Evolutionary conservation across 2,888 invertebrate species (phyloP), one percentile per base, ranked within the genome.

Genomic region (Dromius quadrimaculatus): DNA sequence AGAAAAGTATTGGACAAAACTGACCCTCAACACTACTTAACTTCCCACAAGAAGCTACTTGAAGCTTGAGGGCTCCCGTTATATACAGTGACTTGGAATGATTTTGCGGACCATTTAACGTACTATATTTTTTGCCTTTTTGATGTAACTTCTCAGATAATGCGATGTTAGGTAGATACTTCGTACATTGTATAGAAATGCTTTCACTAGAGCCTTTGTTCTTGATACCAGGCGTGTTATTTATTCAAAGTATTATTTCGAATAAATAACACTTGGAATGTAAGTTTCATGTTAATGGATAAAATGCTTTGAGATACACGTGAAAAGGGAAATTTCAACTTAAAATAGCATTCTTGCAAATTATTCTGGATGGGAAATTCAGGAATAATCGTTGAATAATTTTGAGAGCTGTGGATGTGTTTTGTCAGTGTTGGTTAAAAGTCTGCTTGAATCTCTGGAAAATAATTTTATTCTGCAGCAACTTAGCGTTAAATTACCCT

Each of bases 121-220:
- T 23, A 62, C 62, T 62, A 41, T 62, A 62, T 62, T 62, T 41
- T 62, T 62, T 62, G 43, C 43, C 62, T 22, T 41, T 32, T 61
- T 62, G 62, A 62, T 62, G 62, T 43, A 61, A 61, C 61, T 11
- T 61, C 17, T 2, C 32, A 20, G 50, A 28, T 23, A 28, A 28
- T 28, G 22, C 45, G 45, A 19, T 9, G 45, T 45, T 19, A 17
- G 45, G 20, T 45, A 45, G 50, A 32, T 8, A 43, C 4, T 11
- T 36, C 19, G 22, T 47, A 13, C 17, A 9, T 13, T 57, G 45
- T 61, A 43, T 28, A 28, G 22, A 43, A 22, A 62, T 34, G 43
- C 22, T 43, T 62, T 62, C 43, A 62, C 17, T 41, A 62, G 20
- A 41, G 5, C 22, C 20, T 43, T 62, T 62, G 43, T 62, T 43